phyloP scores from a whole-genome alignment of 2,888 invertebrate species.

The Tinea trinotella region DNA sequence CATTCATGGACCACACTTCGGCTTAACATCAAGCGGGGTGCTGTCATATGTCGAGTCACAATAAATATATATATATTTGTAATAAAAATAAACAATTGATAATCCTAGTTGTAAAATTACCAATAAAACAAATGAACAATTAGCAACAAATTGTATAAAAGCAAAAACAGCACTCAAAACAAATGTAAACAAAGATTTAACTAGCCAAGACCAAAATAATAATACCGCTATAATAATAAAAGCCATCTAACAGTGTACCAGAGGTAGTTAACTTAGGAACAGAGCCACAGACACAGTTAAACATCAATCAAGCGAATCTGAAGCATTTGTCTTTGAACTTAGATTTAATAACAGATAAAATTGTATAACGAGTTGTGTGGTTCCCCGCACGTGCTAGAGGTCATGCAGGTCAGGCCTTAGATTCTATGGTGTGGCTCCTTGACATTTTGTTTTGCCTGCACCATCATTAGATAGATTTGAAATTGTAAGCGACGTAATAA shows the following conservation, averaged over 20 bases:
- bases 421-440: conserved; percentile 16
- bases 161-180: neutral
- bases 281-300: neutral
- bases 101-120: neutral
- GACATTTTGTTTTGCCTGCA: conserved; percentile 11
- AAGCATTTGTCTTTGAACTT: neutral
- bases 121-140: neutral
- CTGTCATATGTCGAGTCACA: too few species aligned
- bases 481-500: conserved; percentile 6
- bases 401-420: conserved; percentile 14
- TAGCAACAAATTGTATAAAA: neutral
- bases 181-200: conserved; percentile 15
- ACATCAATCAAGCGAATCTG: neutral
- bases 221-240: conserved; percentile 16
- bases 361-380: conserved; percentile 4
- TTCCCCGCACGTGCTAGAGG: conserved; percentile 13
- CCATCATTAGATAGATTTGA: conserved; percentile 13
- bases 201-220: conserved; percentile 9
- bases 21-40: too few species aligned
- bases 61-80: too few species aligned
- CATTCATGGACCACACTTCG: too few species aligned
- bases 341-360: neutral
- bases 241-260: conserved; percentile 11
- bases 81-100: too few species aligned
- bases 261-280: conserved; percentile 2